Conservation (phyloP, 2,888 invertebrate species). For the Gortyna flavago region DNA sequence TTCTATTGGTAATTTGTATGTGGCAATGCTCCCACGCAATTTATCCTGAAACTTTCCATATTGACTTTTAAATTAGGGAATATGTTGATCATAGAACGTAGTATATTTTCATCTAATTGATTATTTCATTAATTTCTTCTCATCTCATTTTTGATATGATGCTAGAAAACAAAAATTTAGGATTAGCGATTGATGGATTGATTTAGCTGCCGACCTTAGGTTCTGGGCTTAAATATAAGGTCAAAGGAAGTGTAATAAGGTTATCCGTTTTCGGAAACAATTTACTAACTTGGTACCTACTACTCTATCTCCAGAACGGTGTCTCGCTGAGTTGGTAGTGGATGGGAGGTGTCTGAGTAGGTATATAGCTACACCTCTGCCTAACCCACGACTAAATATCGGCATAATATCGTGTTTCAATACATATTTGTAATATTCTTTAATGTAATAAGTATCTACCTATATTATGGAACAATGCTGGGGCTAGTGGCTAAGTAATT, state of each 20-base stretch:
- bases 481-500: too few species aligned
- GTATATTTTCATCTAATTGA: not conserved
- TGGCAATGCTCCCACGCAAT: conserved; percentile 3
- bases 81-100: conserved; percentile 15
- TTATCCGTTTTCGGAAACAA: not conserved
- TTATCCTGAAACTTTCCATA: conserved; percentile 14
- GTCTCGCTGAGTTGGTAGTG: not conserved
- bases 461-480: conserved; percentile 1
- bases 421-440: not conserved
- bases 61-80: conserved; percentile 43
- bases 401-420: not conserved
- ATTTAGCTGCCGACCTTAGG: not conserved
- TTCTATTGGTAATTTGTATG: not conserved
- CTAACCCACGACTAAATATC: not conserved
- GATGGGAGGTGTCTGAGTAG: not conserved
- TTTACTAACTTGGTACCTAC: not conserved
- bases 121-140: not conserved
- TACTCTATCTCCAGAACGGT: not conserved
- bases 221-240: too few species aligned
- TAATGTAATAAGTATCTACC: not conserved
- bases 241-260: not conserved
- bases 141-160: not conserved
- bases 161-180: too few species aligned
- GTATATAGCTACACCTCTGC: not conserved
- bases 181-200: not conserved